phyloP scores from a whole-genome alignment of 2,113 vertebrate genomes.

The Oreochromis spilurus region DNA sequence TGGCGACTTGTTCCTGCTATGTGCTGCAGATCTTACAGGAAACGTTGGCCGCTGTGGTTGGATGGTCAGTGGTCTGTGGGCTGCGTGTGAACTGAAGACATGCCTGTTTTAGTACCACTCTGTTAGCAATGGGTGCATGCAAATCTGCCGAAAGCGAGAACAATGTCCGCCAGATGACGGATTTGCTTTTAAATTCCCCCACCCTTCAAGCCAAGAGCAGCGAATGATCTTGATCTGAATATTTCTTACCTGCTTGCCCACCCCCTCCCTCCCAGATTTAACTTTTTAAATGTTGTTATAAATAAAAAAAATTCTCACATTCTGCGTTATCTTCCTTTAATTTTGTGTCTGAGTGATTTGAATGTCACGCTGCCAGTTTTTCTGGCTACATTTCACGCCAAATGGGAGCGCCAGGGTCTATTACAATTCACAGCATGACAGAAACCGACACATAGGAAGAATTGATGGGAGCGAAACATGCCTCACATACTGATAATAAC shows the following conservation, averaged over 20 bases:
- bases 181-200: not conserved
- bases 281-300: conserved; percentile 23
- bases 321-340: not conserved
- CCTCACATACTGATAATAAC: conserved; percentile 1
- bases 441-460: not conserved
- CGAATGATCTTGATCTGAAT: not conserved
- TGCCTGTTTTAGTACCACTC: not conserved
- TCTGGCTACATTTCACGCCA: not conserved
- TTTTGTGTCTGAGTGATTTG: not conserved
- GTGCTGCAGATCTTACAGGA: not conserved
- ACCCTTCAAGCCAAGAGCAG: not conserved
- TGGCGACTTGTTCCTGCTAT: not conserved
- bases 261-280: not conserved
- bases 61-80: conserved; percentile 1
- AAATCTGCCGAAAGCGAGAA: not conserved
- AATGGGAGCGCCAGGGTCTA: not conserved
- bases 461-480: not conserved
- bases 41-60: not conserved
- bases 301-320: conserved; percentile 28
- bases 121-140: not conserved
- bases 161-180: not conserved
- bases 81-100: not conserved
- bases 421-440: conserved; percentile 1
- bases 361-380: not conserved
- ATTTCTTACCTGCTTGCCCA: conserved; percentile 12